Base-by-base conservation (phyloP, 2,888 invertebrate genomes). In the Malthinus flaveolus region DNA sequence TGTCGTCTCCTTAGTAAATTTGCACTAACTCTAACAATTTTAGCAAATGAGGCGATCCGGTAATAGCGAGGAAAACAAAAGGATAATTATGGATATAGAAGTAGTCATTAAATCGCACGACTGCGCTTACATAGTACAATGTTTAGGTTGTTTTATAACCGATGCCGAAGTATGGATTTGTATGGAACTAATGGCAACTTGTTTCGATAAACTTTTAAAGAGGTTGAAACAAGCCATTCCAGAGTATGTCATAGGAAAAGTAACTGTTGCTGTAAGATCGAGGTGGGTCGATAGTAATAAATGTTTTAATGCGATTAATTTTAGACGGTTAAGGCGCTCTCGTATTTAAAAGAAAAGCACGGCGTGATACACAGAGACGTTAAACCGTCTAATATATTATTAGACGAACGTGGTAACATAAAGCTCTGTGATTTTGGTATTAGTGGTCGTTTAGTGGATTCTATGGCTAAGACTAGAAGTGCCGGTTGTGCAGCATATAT, bases 341-440 rank as follows among this genome's bases (percentile, higher is more conserved):
- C 97, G 73, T 99, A 99, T 84, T 85, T 99, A 71, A 99, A 99
- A 81, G 96, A 97, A 79, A 89, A 86, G 65, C 98, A 97, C 76
- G 96, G 94, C 61, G 96, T 97, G 59, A 98, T 98, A 75, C 98
- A 98, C 80, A 87, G 97, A 77, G 97, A 98, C 82, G 95, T 98
- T 51, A 98, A 98, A 79, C 99, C 99, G 46, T 97, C 97, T 71
- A 99, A 99, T 82, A 99, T 99, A 69, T 83, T 99, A 65, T 84
- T 99, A 68, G 97, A 98, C 79, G 91, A 93, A 79, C 88, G 88
- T 74, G 98, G 98, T 12, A 92, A 92, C 72, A 93, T 99, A 7
- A 99, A 99, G 80, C 83, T 99, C 33, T 99, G 99, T 82, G 99
- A 99, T 85, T 99, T 99, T 83, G 99, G 99, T 67, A 99, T 99